Conservation (phyloP, 2,113 vertebrate genomes). For the Callaeas wilsoni region DNA sequence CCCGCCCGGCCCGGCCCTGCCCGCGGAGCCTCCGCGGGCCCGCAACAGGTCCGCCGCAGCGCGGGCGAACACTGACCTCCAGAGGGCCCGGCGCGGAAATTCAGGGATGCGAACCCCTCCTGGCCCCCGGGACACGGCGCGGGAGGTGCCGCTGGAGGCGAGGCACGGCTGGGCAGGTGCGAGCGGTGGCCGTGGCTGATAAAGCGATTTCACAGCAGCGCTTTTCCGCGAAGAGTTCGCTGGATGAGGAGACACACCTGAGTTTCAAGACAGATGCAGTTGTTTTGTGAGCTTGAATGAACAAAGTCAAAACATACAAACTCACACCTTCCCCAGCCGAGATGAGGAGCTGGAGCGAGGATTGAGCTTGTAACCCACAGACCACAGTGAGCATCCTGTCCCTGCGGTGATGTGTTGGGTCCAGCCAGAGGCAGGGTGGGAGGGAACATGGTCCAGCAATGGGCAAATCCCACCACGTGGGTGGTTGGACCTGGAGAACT, state of each 20-base stretch:
- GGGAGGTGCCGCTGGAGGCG: background rate
- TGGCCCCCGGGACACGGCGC: background rate
- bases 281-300: background rate
- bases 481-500: background rate
- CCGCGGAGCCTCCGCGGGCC: slow-evolving; percentile 37
- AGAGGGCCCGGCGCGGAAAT: slow-evolving; percentile 37
- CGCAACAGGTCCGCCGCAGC: slow-evolving; percentile 24
- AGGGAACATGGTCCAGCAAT: background rate
- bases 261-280: fast-evolving
- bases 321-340: background rate
- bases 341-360: background rate
- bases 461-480: background rate
- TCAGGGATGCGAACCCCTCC: background rate
- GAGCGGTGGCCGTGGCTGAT: background rate
- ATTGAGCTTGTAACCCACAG: background rate
- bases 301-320: background rate
- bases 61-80: slow-evolving; percentile 54
- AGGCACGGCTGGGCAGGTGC: background rate
- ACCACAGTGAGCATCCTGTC: fast-evolving
- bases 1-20: background rate
- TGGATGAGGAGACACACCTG: background rate
- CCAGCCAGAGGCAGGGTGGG: background rate
- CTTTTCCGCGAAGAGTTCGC: background rate
- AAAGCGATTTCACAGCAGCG: fast-evolving
- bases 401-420: fast-evolving